Evolutionary conservation across 2,888 invertebrate species (phyloP).

Genomic region (Limnephilus marmoratus): DNA sequence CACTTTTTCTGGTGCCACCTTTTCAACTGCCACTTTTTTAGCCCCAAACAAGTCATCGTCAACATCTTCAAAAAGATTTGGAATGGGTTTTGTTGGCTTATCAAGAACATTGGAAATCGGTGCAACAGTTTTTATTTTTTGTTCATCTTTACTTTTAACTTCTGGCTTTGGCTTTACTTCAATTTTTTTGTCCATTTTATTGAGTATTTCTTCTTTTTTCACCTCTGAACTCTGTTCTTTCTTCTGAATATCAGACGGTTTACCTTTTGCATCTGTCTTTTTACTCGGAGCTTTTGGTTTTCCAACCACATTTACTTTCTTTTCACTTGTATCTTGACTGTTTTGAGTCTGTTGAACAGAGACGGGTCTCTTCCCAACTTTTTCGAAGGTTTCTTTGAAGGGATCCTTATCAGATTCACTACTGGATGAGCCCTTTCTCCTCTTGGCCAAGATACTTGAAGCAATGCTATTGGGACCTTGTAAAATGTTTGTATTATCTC

Average conservation of each 20-base stretch:
- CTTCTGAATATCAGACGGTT: neutral
- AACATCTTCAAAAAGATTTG: constrained; percentile 4
- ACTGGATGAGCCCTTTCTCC: constrained; percentile 70
- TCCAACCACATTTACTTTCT: constrained; percentile 7
- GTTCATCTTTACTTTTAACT: neutral
- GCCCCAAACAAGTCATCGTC: constrained; percentile 24
- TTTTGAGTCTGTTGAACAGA: neutral
- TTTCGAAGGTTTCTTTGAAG: neutral
- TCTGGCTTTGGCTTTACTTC: neutral
- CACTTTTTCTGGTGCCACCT: neutral
- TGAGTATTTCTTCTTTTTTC: neutral
- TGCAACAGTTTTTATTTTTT: neutral
- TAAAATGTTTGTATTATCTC: constrained; percentile 68
- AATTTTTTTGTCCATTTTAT: neutral
- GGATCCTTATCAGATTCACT: constrained; percentile 61
- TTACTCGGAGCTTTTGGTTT: neutral
- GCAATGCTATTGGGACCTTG: constrained; percentile 73
- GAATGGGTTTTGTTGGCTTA: neutral
- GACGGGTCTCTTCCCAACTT: neutral
- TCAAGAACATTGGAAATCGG: neutral
- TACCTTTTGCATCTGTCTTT: neutral
- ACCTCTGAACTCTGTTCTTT: neutral
- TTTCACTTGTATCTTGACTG: neutral
- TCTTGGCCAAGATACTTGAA: constrained; percentile 72
- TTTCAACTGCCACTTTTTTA: neutral